These are phyloP conservation scores for Ormyrus rosae DNA, from an alignment of 2,888 invertebrate genomes.

Conservation along the genomic window DNA sequence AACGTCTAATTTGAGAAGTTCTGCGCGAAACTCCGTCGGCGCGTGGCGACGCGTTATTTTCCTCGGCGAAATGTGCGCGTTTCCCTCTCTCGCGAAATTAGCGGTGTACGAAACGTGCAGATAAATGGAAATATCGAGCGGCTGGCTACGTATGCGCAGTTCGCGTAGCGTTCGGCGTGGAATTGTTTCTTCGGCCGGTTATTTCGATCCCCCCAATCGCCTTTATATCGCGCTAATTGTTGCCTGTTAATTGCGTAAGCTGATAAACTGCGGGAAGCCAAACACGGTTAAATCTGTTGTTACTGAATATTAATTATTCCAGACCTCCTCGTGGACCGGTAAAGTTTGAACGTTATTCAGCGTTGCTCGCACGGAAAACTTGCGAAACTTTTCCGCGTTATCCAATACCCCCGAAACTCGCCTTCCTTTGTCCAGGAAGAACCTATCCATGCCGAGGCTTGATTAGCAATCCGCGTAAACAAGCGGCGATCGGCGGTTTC, in stretches of 20 bases:
- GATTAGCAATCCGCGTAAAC: no score
- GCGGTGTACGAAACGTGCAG: not conserved
- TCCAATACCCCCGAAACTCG: no score
- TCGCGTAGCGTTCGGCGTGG: not conserved
- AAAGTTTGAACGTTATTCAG: no score
- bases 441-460: no score
- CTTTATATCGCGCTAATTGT: not conserved
- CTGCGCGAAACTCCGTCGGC: conserved; percentile 4
- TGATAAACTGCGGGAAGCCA: not conserved
- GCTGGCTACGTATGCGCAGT: not conserved
- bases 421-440: no score
- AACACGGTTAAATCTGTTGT: no score
- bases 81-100: not conserved
- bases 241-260: not conserved
- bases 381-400: no score
- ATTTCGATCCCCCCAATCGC: no score
- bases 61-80: conserved; percentile 10
- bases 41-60: not conserved
- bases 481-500: no score
- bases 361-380: no score
- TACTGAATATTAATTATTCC: not conserved
- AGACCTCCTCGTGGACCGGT: no score
- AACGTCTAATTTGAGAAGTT: conserved; percentile 36
- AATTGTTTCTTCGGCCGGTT: not conserved
- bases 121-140: conserved; percentile 22